Conservation (phyloP, 2,888 invertebrate species). For the Helicoverpa assulta region DNA sequence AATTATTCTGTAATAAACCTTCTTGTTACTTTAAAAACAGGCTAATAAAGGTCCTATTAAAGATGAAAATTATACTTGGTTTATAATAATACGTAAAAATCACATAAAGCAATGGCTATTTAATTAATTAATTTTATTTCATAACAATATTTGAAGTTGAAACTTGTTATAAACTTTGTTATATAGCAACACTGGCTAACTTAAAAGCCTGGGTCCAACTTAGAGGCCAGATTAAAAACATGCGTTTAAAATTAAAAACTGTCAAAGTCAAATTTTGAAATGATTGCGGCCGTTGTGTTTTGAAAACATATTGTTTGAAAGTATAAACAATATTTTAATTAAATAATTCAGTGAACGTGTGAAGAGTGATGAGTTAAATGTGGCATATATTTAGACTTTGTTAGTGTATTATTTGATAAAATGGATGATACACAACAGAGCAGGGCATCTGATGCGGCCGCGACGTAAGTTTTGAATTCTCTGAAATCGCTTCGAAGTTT, state of each 20-base stretch:
- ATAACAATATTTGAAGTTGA: no score
- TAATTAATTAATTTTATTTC: no score
- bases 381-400: conserved; percentile 12
- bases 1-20: no score
- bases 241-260: conserved; percentile 19
- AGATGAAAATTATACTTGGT: no score
- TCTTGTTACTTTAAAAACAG: no score
- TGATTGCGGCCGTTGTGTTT: conserved; percentile 56
- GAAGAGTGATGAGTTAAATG: conserved; percentile 36
- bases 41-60: no score
- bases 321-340: conserved; percentile 39
- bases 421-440: conserved; percentile 81
- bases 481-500: background rate
- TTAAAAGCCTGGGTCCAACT: conserved; percentile 9
- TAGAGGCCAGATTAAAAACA: conserved; percentile 14
- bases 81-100: no score
- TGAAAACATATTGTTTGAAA: conserved; percentile 43
- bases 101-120: no score
- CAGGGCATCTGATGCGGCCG: conserved; percentile 71
- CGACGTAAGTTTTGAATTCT: conserved; percentile 76
- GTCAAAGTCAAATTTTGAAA: conserved; percentile 60
- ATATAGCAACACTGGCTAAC: background rate
- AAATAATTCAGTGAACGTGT: conserved; percentile 3
- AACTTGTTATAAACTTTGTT: background rate
- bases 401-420: conserved; percentile 40